Percentiles rank a stretch among this genome's conserved stretches.
Conservation (phyloP, 2,113 vertebrate species). For the Trochalopteron elliotii region DNA sequence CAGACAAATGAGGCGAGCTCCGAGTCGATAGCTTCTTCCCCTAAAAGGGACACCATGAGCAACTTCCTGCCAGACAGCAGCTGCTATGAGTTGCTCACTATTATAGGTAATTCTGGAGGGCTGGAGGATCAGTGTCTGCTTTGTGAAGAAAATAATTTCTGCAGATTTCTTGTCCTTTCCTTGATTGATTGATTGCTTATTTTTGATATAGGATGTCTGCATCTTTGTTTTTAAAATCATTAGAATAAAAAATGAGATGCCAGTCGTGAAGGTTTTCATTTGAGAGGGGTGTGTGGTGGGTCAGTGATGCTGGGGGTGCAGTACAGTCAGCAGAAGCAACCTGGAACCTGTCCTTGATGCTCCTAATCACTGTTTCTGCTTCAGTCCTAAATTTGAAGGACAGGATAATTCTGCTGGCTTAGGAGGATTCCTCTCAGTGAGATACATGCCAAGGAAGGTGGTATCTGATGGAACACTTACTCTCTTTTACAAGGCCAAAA, state of each 20-base stretch:
- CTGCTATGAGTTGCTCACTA: conserved; percentile 88
- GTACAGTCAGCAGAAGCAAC: not conserved
- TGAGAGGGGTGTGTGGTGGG: not conserved
- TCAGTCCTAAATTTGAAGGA: not conserved
- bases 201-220: not conserved
- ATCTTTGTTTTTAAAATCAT: not conserved
- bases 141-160: not conserved
- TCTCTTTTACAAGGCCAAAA: not conserved
- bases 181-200: not conserved
- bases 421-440: not conserved
- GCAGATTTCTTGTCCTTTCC: not conserved
- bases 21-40: conserved; percentile 88
- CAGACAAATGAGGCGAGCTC: conserved; percentile 94
- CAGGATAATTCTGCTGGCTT: not conserved
- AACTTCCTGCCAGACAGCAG: conserved; percentile 87
- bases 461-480: not conserved
- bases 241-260: not conserved
- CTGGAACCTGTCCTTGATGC: not conserved
- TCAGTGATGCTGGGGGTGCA: not conserved
- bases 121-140: not conserved
- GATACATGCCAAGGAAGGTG: not conserved
- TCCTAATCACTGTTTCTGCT: not conserved
- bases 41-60: conserved; percentile 87
- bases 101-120: conserved; percentile 80
- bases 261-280: not conserved